Evolutionary conservation across 2,888 invertebrate genomes (phyloP).

Genomic region (Raillietiella orientalis): DNA sequence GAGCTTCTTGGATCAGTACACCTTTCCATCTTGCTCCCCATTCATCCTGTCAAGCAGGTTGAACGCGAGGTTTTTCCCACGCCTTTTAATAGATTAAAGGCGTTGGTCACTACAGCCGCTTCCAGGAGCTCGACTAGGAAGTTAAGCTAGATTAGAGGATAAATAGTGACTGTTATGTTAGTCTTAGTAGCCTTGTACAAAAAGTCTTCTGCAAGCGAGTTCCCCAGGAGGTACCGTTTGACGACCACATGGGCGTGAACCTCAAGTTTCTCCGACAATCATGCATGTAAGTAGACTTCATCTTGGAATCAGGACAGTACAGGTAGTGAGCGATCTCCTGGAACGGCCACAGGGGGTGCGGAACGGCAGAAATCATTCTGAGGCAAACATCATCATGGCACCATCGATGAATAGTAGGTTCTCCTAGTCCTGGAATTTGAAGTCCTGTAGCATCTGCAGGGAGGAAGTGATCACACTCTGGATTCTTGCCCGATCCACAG

Average conservation of each 20-base stretch:
- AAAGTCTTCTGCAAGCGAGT: slow-evolving; percentile 33
- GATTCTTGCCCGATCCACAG: neutral
- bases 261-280: slow-evolving; percentile 71
- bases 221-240: slow-evolving; percentile 37
- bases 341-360: slow-evolving; percentile 62
- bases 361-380: slow-evolving; percentile 51
- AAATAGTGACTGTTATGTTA: slow-evolving; percentile 34
- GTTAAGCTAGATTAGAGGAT: slow-evolving; percentile 50
- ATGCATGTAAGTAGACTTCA: too few relatives aligned
- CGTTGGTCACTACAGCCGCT: slow-evolving; percentile 60
- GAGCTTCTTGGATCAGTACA: slow-evolving; percentile 8
- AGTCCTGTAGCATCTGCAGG: neutral
- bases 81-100: slow-evolving; percentile 21
- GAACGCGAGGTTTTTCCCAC: slow-evolving; percentile 13
- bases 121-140: slow-evolving; percentile 44
- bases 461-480: slow-evolving; percentile 3
- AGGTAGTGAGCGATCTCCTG: slow-evolving; percentile 22
- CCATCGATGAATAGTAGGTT: slow-evolving; percentile 80
- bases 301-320: neutral
- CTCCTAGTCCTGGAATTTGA: slow-evolving; percentile 45
- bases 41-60: slow-evolving; percentile 10
- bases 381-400: slow-evolving; percentile 44
- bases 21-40: slow-evolving; percentile 10
- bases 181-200: slow-evolving; percentile 41
- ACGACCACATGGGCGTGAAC: slow-evolving; percentile 78